Conservation (phyloP, 2,888 invertebrate genomes). For the Chalcis sispes region DNA sequence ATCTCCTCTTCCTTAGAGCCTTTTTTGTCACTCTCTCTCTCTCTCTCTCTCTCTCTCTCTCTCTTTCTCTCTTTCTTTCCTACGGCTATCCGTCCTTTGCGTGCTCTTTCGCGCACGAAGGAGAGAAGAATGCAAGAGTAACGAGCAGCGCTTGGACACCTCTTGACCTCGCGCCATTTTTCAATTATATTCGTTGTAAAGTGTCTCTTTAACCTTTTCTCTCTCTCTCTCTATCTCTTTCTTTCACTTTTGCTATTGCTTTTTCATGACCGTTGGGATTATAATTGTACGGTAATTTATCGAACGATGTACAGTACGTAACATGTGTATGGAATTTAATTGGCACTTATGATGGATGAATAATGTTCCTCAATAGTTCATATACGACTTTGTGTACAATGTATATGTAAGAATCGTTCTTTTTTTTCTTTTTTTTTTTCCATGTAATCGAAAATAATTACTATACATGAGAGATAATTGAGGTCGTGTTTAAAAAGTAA, state of each 20-base stretch:
- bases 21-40: not conserved
- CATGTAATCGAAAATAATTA: too few species aligned
- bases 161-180: conserved; percentile 39
- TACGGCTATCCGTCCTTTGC: not conserved
- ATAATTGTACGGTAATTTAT: not conserved
- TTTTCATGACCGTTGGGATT: not conserved
- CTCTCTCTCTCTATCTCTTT: not conserved
- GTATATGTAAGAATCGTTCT: too few species aligned
- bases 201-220: not conserved
- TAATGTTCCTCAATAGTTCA: too few species aligned
- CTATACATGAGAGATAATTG: too few species aligned
- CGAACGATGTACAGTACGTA: too few species aligned
- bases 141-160: conserved; percentile 13
- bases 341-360: too few species aligned
- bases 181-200: conserved; percentile 1
- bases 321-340: not conserved
- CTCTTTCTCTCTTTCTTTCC: not conserved
- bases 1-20: not conserved
- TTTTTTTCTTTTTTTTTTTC: too few species aligned
- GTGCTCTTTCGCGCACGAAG: not conserved
- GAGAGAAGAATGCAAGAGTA: not conserved
- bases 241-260: not conserved
- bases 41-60: not conserved
- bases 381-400: too few species aligned
- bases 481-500: too few species aligned